Evolutionary conservation across 2,113 vertebrate species (phyloP).

Genomic region (Pyxicephalus adspersus): DNA sequence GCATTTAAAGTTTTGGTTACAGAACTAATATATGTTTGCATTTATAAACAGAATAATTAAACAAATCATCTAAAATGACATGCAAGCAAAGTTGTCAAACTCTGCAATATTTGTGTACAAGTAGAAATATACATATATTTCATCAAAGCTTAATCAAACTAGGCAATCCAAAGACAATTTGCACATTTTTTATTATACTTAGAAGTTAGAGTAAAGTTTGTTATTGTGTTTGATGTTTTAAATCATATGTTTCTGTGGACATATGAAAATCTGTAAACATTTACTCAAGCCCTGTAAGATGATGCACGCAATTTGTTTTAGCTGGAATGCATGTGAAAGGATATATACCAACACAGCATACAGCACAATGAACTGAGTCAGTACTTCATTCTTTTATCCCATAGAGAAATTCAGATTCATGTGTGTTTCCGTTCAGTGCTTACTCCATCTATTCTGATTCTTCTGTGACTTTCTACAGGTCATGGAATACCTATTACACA

Average conservation of each 20-base stretch:
- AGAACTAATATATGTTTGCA: no score
- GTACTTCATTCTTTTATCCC: conserved; percentile 64
- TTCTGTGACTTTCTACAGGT: conserved; percentile 69
- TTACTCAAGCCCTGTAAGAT: conserved; percentile 28
- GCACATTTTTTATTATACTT: not conserved
- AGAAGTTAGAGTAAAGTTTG: no score
- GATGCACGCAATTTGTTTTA: conserved; percentile 30
- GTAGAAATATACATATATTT: no score
- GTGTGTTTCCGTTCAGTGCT: conserved; percentile 74
- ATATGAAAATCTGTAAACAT: conserved; percentile 31
- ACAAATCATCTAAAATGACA: no score
- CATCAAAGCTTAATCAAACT: not conserved
- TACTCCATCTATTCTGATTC: conserved; percentile 69
- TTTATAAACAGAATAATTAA: no score
- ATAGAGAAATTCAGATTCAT: conserved; percentile 66
- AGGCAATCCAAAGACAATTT: not conserved
- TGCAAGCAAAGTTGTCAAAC: no score
- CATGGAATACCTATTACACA: conserved; percentile 68
- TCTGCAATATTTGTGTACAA: no score
- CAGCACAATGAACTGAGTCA: conserved; percentile 55
- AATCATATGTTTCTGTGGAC: conserved; percentile 1
- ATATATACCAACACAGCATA: conserved; percentile 58
- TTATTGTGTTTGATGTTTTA: conserved; percentile 7
- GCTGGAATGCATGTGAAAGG: conserved; percentile 33
- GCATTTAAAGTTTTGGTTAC: no score